These are phyloP conservation scores for Enteromius afrohamiltoni DNA, from an alignment of 2,797 vertebrate genomes.

Conservation along the genomic window DNA sequence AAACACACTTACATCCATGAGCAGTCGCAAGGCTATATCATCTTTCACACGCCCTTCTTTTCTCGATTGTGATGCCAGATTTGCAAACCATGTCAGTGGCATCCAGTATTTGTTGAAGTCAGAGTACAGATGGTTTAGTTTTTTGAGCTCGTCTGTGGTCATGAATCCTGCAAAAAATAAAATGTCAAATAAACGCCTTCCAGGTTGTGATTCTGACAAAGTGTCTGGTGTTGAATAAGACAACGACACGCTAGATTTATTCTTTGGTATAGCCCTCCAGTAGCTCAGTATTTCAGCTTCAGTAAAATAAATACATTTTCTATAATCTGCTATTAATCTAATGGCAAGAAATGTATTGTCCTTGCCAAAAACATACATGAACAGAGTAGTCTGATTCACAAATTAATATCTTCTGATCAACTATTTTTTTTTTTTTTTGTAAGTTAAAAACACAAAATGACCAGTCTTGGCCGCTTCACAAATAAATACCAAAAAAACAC, in stretches of 20 bases:
- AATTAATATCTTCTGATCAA: not conserved
- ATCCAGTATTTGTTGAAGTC: conserved; percentile 97
- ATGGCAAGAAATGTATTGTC: not conserved
- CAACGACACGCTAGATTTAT: not conserved
- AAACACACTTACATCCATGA: conserved; percentile 83
- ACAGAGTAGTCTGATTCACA: not conserved
- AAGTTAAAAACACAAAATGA: not conserved
- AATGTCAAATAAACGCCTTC: not conserved
- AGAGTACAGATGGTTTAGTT: conserved; percentile 84
- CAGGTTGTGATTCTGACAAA: not conserved
- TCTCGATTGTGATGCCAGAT: conserved; percentile 83
- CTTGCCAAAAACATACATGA: not conserved
- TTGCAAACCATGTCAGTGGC: conserved; percentile 90
- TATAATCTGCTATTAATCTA: not conserved
- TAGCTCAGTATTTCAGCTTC: not conserved
- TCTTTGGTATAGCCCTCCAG: not conserved
- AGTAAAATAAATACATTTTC: not conserved
- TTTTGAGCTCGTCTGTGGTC: conserved; percentile 80
- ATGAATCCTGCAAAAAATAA: conserved; percentile 81
- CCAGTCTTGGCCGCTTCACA: not conserved
- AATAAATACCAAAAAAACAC: not conserved
- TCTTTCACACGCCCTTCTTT: conserved; percentile 83
- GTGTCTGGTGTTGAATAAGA: not conserved
- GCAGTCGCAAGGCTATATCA: conserved; percentile 84
- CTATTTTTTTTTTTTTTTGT: not conserved